A percentile compares a stretch with the other conserved stretches of the same genome.
These are phyloP conservation scores for Plutella xylostella DNA, from an alignment of 2,888 invertebrate species.

Conservation along the genomic window DNA sequence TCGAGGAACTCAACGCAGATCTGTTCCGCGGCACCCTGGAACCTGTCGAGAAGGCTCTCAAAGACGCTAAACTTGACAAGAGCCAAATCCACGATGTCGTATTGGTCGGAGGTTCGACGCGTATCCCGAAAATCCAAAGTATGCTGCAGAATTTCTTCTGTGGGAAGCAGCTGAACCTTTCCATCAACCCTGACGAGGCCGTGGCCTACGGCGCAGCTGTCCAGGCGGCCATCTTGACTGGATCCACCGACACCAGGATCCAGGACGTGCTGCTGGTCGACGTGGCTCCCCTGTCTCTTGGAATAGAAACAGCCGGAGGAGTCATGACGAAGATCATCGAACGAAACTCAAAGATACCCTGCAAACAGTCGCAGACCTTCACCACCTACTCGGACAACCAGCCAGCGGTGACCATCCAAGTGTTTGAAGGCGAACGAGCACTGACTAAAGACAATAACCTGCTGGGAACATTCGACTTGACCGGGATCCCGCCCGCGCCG, in stretches of 20 bases:
- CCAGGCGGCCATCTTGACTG: conserved; percentile 79
- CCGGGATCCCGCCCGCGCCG: conserved; percentile 79
- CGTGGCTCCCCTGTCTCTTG: conserved; percentile 74
- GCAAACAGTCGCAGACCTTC: conserved; percentile 79
- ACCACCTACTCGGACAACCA: conserved; percentile 88
- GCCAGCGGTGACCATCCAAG: conserved; percentile 78
- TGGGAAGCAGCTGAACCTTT: conserved; percentile 77
- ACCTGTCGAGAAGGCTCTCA: conserved; percentile 82
- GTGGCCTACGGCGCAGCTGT: conserved; percentile 84
- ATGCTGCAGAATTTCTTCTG: conserved; percentile 81
- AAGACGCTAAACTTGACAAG: conserved; percentile 84
- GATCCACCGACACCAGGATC: conserved; percentile 78
- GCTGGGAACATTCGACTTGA: conserved; percentile 73
- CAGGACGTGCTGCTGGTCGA: conserved; percentile 75
- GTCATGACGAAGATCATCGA: conserved; percentile 84
- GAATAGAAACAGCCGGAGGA: conserved; percentile 87
- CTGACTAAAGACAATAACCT: conserved; percentile 86
- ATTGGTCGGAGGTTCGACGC: conserved; percentile 83
- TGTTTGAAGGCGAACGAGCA: conserved; percentile 81
- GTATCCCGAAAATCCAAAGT: conserved; percentile 83
- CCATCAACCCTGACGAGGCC: conserved; percentile 85
- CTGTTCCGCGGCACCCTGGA: conserved; percentile 79
- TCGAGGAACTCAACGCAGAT: conserved; percentile 80
- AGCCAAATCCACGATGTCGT: conserved; percentile 82
- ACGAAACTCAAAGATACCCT: conserved; percentile 77